Evolutionary conservation across 37 sponge, comb jelly and placozoan genomes (phyloP), one percentile per base, ranked within the genome.

Genomic region (Bolinopsis microptera): DNA sequence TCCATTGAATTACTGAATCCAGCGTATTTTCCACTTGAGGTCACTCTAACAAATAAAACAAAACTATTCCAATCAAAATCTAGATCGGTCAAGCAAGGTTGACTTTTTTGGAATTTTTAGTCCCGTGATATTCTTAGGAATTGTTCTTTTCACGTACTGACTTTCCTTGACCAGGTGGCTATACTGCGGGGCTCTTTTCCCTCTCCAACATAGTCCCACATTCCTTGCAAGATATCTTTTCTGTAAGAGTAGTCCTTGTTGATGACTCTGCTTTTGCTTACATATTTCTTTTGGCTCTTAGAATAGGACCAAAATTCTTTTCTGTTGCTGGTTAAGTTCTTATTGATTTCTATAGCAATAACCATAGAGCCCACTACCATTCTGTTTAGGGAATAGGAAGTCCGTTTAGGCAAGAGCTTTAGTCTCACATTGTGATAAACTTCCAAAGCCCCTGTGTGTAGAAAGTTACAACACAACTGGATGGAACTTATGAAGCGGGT

Each of bases 261-360:
- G 74, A 70, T 22, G 26, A 22, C 26, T n/a, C 74, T 9, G 3
- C 30, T 70, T n/a, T 70, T 70, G 1, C 25, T 26, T 70, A 70
- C 74, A 22, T 70, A 70, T 26, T 70, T 22, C 26, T 70, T 70
- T 26, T n/a, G 74, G 74, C 28, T 28, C 21, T 26, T 70, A 5
- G 74, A 70, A n/a, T 70, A 70, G 3, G 25, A 28, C 74, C 74
- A 70, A n/a, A 28, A 70, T 32, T 77, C 9, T 32, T 77, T 77
- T 28, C 27, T 77, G 13, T 13, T 48, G 33, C 18, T 16, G 36
- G 28, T 36, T 22, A 70, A 26, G 30, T 70, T 70, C 3, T n/a
- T 3, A 70, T 77, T 35, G 16, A 77, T 18, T 77, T 77, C 80
- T 77, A 35, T 77, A 21, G 80, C 80, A 77, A 16, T 35, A 34